phyloP scores from a whole-genome alignment of 2,888 invertebrate species.

The Leptogaster cylindrica region DNA sequence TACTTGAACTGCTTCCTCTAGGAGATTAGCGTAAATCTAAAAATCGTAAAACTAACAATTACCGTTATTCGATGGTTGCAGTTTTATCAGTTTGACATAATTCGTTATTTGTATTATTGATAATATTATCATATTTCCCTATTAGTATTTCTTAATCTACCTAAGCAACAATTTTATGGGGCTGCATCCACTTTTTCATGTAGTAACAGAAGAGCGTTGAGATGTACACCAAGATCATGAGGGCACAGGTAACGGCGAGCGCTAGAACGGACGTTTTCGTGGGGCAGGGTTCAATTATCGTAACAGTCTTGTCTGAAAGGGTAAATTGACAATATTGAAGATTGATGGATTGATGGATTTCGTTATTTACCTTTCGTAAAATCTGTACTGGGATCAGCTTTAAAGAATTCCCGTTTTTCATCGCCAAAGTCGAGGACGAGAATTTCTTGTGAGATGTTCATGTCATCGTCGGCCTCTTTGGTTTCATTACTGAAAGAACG shows the following conservation, averaged over 20 bases:
- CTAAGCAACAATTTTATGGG: slow-evolving; percentile 80
- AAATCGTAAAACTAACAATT: too few species aligned
- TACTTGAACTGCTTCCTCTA: too few species aligned
- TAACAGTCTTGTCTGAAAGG: slow-evolving; percentile 81
- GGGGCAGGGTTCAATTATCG: slow-evolving; percentile 89
- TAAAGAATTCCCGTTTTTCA: slow-evolving; percentile 82
- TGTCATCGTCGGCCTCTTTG: slow-evolving; percentile 68
- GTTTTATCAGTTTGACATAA: slow-evolving; percentile 22
- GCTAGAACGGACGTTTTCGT: slow-evolving; percentile 91
- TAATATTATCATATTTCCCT: slow-evolving; percentile 5
- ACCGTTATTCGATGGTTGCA: slow-evolving; percentile 40
- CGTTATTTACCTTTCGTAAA: slow-evolving; percentile 71
- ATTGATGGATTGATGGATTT: background rate
- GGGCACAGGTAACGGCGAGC: slow-evolving; percentile 87
- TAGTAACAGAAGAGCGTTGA: slow-evolving; percentile 92
- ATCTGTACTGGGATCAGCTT: slow-evolving; percentile 77
- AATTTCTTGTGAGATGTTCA: slow-evolving; percentile 94
- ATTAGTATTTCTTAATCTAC: slow-evolving; percentile 36
- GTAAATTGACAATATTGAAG: too few species aligned
- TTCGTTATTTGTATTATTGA: background rate
- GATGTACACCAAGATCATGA: slow-evolving; percentile 86
- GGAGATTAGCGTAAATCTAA: too few species aligned
- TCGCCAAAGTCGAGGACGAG: slow-evolving; percentile 91
- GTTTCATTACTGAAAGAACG: slow-evolving; percentile 66
- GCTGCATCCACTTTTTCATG: slow-evolving; percentile 90